phyloP scores from a whole-genome alignment of 1,140 invertebrate genomes.

The Muscidifurax raptorellus region DNA sequence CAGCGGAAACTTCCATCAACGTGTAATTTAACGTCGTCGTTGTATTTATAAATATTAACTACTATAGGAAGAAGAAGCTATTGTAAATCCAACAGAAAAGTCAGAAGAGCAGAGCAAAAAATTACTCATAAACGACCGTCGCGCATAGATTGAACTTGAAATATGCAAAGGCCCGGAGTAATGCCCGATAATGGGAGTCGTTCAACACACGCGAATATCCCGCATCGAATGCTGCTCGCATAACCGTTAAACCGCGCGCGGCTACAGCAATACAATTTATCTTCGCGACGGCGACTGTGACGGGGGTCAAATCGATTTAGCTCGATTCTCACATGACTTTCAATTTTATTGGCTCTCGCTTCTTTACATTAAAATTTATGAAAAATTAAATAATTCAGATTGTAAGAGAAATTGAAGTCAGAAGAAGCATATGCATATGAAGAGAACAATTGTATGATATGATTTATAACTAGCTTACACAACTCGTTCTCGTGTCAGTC shows the following conservation, averaged over 20 bases:
- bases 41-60: no score
- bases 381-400: no score
- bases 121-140: not conserved
- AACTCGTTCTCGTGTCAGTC: no score
- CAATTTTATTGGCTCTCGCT: not conserved
- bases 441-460: not conserved
- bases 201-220: constrained; percentile 26
- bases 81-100: no score
- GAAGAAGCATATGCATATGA: no score
- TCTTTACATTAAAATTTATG: no score
- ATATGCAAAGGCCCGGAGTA: constrained; percentile 30
- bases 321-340: not conserved
- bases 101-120: no score
- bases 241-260: not conserved
- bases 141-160: constrained; percentile 36
- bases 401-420: no score
- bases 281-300: not conserved
- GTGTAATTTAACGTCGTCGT: no score
- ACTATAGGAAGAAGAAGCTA: no score
- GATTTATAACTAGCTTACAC: no score
- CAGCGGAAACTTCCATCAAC: no score
- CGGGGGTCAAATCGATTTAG: constrained; percentile 3
- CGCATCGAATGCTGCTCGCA: constrained; percentile 20
- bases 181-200: constrained; percentile 33
- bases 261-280: constrained; percentile 6